These are phyloP conservation scores for Callithrix jacchus DNA, from an alignment of 2,113 vertebrate genomes.

Conservation along the genomic window DNA sequence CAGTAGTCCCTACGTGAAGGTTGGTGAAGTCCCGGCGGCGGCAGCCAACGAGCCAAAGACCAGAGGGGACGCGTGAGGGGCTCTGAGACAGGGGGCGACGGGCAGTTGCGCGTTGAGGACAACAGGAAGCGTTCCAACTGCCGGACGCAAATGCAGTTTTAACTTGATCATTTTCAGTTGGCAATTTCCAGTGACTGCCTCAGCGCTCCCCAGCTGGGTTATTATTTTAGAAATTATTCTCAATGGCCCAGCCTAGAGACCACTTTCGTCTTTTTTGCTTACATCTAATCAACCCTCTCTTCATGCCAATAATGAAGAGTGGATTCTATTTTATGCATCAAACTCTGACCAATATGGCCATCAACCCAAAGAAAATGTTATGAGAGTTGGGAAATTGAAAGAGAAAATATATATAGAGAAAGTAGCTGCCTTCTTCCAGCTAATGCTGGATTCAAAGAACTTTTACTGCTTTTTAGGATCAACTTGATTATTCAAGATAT, in stretches of 20 bases:
- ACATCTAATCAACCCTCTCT: background rate
- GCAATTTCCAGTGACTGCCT: background rate
- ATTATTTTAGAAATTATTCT: background rate
- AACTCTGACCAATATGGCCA: background rate
- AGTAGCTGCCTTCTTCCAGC: background rate
- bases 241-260: background rate
- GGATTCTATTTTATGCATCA: background rate
- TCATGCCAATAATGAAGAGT: background rate
- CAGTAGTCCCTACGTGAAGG: background rate
- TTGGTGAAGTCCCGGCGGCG: background rate
- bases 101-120: background rate
- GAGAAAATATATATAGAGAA: background rate
- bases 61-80: background rate
- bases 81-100: background rate
- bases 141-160: too few relatives aligned
- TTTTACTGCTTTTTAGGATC: background rate
- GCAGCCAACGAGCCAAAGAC: background rate
- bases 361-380: slow-evolving; percentile 10
- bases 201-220: background rate
- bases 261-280: background rate
- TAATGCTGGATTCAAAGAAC: background rate
- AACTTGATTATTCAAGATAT: background rate
- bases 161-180: too few relatives aligned
- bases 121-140: slow-evolving; percentile 67
- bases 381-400: background rate